phyloP scores from a whole-genome alignment of 2,797 vertebrate species.

The Anguilla obscura region DNA sequence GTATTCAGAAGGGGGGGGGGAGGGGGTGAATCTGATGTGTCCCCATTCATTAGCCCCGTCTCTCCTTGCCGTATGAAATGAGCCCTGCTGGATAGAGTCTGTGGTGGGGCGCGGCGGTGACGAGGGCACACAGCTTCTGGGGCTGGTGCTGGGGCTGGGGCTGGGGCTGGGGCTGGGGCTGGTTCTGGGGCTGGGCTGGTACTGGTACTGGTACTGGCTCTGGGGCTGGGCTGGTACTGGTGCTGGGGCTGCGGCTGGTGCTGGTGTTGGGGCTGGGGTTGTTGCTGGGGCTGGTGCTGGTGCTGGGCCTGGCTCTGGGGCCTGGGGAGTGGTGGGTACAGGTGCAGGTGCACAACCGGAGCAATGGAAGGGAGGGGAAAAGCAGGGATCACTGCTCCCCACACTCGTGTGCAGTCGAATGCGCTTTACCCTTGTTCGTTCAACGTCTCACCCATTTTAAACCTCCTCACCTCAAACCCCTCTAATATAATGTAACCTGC shows the following conservation, averaged over 20 bases:
- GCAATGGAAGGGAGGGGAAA: background rate
- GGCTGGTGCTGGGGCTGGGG: background rate
- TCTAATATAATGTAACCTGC: background rate
- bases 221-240: too few species aligned
- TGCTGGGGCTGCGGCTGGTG: background rate
- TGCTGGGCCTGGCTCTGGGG: background rate
- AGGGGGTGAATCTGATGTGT: conserved; percentile 46
- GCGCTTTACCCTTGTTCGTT: background rate
- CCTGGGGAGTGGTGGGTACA: too few species aligned
- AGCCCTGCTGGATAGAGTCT: conserved; percentile 54
- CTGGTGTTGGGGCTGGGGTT: background rate
- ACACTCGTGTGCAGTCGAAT: background rate
- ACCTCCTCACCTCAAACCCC: background rate
- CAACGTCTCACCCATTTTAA: background rate
- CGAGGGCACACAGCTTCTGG: background rate
- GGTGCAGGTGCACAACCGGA: background rate
- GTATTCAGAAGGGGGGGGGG: conserved; percentile 34
- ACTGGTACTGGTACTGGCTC: too few species aligned
- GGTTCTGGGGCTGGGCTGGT: too few species aligned
- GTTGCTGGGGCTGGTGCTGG: background rate
- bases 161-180: background rate
- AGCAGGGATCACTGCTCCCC: background rate
- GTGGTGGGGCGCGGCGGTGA: background rate
- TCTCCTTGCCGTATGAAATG: conserved; percentile 69
- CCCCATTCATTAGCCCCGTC: conserved; percentile 62